phyloP scores from a whole-genome alignment of 2,797 vertebrate species.

The Miichthys miiuy region DNA sequence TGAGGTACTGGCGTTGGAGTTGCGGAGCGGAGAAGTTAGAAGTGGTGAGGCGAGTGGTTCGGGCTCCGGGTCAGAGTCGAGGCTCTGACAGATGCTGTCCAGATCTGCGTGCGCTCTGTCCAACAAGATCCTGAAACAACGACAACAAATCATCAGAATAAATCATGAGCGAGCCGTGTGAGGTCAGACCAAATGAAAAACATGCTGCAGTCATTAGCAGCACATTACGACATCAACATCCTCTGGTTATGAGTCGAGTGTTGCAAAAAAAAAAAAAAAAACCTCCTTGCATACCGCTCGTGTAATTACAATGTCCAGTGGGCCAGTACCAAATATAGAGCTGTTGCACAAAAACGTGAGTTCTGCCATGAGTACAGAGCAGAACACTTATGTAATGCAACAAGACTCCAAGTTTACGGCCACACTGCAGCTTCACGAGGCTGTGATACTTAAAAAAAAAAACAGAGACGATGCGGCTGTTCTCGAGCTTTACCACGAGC shows the following conservation, averaged over 20 bases:
- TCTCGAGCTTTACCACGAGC: background rate
- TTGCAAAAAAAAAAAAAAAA: conserved; percentile 32
- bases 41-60: conserved; percentile 83
- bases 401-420: conserved; percentile 16
- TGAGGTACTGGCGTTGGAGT: conserved; percentile 95
- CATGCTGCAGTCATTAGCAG: conserved; percentile 1
- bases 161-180: background rate
- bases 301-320: conserved; percentile 36
- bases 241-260: background rate
- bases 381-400: conserved; percentile 41
- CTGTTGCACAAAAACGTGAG: conserved; percentile 18
- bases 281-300: conserved; percentile 9
- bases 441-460: background rate
- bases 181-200: conserved; percentile 20
- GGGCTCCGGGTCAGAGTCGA: conserved; percentile 90
- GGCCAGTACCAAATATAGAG: conserved; percentile 34
- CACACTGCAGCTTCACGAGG: background rate
- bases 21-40: conserved; percentile 82
- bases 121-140: conserved; percentile 88
- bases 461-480: background rate
- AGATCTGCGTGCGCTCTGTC: conserved; percentile 94
- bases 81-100: conserved; percentile 87
- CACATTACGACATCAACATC: conserved; percentile 6
- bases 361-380: background rate
- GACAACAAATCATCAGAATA: background rate